phyloP scores from a whole-genome alignment of 2,797 vertebrate genomes.

The Crax fasciolata region DNA sequence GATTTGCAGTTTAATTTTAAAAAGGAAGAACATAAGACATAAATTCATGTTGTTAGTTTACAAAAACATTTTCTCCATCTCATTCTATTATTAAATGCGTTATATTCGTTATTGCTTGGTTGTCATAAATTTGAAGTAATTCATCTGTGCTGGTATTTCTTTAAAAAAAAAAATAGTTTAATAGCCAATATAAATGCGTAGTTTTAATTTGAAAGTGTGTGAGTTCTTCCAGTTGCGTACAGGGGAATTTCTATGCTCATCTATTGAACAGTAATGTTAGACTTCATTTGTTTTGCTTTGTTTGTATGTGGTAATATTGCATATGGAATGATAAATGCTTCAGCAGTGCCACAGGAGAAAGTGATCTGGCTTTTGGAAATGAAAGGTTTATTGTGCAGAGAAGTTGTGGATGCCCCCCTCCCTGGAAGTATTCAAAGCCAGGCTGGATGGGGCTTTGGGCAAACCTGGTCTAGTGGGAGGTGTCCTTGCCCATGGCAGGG shows the following conservation, averaged over 20 bases:
- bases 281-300: not conserved
- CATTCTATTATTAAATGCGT: not conserved
- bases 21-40: not conserved
- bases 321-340: not conserved
- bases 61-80: not conserved
- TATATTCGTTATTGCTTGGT: not conserved
- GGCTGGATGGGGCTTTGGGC: no score
- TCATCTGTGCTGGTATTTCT: not conserved
- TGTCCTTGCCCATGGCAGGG: no score
- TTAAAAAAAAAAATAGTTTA: not conserved
- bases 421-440: no score
- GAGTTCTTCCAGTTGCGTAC: not conserved
- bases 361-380: not conserved
- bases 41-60: not conserved
- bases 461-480: no score
- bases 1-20: not conserved
- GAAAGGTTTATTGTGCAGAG: not conserved
- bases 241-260: not conserved
- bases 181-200: not conserved
- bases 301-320: fast-evolving
- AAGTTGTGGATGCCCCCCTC: no score
- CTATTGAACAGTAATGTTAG: not conserved
- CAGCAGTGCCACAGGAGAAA: not conserved
- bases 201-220: not conserved
- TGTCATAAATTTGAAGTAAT: not conserved